Base-by-base conservation (phyloP, 2,113 vertebrate genomes). In the Calidris pygmaea region DNA sequence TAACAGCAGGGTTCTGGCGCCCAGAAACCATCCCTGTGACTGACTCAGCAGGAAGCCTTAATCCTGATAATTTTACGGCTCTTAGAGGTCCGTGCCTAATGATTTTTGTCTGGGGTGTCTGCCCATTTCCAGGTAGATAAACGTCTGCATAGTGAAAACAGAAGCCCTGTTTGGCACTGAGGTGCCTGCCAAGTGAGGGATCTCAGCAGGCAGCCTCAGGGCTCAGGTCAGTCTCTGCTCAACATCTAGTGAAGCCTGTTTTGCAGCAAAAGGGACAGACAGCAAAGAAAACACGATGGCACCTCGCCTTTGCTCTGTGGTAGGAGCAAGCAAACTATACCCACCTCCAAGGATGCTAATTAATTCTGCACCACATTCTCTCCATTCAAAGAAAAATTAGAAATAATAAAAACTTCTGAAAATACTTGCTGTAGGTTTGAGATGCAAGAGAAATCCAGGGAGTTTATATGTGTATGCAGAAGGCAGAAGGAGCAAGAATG, bases 51-150 rank as follows among this genome's bases (percentile, higher is more conserved):
- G 89, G 71, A 82, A 85, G 62, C 58, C 43, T 82, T 87, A 92
- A 95, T 76, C 80, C 45, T 89, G 81, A 59, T 82, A 85, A 85
- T 95, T 85, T 91, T 87, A 95, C 2, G 5, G 70, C 74, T 96
- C 76, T 91, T 59, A 66, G 74, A 78, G 41, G n/a, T 50, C 74
- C 55, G 7, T 55, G 62, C 56, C 55, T 95, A 89, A 95, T 89
- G 81, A 89, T 35, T 89, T 95, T 59, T 93, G 87, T 82, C 96
- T 79, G 71, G 32, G 27, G 73, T 89, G 71, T 58, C 82, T 94
- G 78, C 50, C 82, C 68, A 62, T 93, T 95, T 93, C 71, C 90
- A 97, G 92, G 91, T 95, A 93, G 84, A 85, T 85, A 87, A 89
- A 96, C 63, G 71, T 56, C 65, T 65, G 55, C 0, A 0, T 30